These are phyloP conservation scores for Neosilurus hyrtlii DNA, from an alignment of 2,797 vertebrate species.

Conservation along the genomic window DNA sequence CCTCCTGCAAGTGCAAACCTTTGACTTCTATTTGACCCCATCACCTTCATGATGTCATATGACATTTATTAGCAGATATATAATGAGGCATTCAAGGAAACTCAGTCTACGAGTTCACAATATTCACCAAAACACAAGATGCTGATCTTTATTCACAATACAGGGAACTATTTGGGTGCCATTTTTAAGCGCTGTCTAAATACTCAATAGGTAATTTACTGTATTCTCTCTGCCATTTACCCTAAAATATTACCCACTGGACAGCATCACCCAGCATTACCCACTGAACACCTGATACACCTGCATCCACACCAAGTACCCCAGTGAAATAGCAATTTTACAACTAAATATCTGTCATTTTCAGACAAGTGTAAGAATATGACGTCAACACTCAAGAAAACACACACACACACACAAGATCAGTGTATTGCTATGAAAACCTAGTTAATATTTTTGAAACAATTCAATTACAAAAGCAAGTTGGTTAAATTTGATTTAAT, in stretches of 20 bases:
- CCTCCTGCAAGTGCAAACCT: neutral
- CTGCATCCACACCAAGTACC: neutral
- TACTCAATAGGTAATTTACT: neutral
- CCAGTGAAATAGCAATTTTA: neutral
- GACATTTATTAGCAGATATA: neutral
- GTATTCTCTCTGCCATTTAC: neutral
- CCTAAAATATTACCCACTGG: neutral
- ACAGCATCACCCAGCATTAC: neutral
- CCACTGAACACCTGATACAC: too few relatives aligned
- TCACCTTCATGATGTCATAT: neutral
- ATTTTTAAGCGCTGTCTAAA: neutral
- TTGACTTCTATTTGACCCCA: neutral
- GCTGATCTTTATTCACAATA: neutral
- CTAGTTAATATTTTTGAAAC: conserved; percentile 30
- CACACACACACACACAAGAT: neutral
- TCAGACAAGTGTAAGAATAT: too few relatives aligned
- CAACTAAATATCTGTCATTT: neutral
- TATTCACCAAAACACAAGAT: neutral
- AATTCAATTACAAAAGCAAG: conserved; percentile 34
- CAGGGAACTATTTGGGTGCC: neutral
- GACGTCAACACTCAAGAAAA: too few relatives aligned
- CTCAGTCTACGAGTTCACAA: neutral
- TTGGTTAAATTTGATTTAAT: conserved; percentile 35
- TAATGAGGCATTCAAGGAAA: neutral
- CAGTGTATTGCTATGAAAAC: neutral